These are phyloP conservation scores for Gambusia affinis DNA, from an alignment of 2,113 vertebrate genomes.

Conservation along the genomic window DNA sequence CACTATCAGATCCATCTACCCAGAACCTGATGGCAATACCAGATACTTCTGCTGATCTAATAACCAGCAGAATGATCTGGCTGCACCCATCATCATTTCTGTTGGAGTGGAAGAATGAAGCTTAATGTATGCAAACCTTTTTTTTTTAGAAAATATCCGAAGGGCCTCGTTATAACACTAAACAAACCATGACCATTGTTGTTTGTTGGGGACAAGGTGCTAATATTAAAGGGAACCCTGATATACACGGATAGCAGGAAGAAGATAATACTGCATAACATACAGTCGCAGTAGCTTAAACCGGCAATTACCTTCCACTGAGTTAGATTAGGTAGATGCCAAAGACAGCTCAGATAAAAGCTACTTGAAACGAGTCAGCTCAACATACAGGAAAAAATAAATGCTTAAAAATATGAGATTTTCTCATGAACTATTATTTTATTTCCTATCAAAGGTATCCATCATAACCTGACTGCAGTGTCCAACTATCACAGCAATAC, in stretches of 20 bases:
- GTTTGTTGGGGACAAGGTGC: background rate
- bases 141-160: background rate
- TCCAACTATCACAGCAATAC: background rate
- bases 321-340: background rate
- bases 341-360: background rate
- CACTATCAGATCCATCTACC: background rate
- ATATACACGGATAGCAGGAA: background rate
- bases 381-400: background rate
- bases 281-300: background rate
- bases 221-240: background rate
- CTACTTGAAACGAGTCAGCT: background rate
- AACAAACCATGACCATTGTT: background rate
- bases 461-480: background rate
- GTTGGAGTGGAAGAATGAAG: background rate
- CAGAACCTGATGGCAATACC: background rate
- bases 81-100: background rate
- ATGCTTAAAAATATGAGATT: background rate
- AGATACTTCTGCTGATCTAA: background rate
- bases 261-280: background rate
- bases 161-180: background rate
- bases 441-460: constrained; percentile 7
- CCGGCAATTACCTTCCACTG: background rate
- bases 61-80: background rate
- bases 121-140: background rate
- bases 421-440: background rate